Conservation (phyloP, 2,888 invertebrate species). For the Scaptomyza caliginosa region DNA sequence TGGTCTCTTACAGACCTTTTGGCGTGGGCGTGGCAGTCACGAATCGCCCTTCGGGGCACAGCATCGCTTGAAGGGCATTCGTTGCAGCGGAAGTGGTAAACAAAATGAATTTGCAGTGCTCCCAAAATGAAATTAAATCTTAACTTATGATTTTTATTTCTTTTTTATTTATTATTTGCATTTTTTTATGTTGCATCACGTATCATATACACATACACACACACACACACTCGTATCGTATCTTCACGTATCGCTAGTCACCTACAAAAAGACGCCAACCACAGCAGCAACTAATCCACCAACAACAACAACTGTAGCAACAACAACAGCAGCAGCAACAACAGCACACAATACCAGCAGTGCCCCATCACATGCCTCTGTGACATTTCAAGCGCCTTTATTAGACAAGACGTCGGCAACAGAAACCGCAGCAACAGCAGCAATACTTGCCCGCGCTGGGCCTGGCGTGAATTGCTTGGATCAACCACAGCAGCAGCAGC, state of each 20-base stretch:
- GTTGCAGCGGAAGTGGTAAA: conserved; percentile 83
- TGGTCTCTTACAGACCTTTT: conserved; percentile 77
- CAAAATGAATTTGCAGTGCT: conserved; percentile 2
- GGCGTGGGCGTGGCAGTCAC: conserved; percentile 66
- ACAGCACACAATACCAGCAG: conserved; percentile 52
- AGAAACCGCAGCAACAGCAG: conserved; percentile 27
- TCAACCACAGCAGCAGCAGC: conserved; percentile 31
- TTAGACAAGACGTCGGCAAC: conserved; percentile 53
- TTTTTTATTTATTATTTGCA: conserved; percentile 42
- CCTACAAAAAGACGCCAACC: conserved; percentile 90
- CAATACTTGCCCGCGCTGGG: conserved; percentile 11
- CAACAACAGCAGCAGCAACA: conserved; percentile 30
- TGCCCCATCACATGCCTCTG: conserved; percentile 75
- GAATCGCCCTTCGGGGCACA: conserved; percentile 73
- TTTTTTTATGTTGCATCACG: conserved; percentile 26
- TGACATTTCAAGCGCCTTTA: conserved; percentile 79
- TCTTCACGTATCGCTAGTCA: conserved; percentile 86
- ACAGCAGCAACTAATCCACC: conserved; percentile 48
- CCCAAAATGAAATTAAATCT: conserved; percentile 6
- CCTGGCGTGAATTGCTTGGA: conserved; percentile 1
- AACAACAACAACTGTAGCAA: conserved; percentile 45
- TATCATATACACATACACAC: conserved; percentile 27
- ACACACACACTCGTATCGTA: conserved; percentile 62
- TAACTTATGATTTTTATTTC: conserved; percentile 54
- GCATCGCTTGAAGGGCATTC: conserved; percentile 83